phyloP scores from a whole-genome alignment of 2,888 invertebrate species.

The Microlaimidae sp. region DNA sequence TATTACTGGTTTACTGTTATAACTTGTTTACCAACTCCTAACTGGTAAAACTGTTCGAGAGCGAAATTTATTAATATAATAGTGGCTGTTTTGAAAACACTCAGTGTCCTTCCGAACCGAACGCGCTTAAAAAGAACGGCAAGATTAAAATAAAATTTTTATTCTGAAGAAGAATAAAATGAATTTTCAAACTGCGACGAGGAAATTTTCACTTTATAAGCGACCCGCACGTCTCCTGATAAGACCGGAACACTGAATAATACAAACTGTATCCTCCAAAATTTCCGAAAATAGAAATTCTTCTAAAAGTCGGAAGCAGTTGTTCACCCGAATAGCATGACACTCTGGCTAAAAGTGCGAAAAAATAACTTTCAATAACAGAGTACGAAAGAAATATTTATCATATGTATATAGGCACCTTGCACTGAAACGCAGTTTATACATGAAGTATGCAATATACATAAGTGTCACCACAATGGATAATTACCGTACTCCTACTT shows the following conservation, averaged over 20 bases:
- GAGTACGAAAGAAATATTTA: slow-evolving; percentile 11
- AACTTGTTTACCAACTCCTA: too few species aligned
- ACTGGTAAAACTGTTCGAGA: too few species aligned
- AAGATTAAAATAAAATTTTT: neutral
- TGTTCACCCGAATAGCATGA: slow-evolving; percentile 26
- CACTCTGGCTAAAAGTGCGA: slow-evolving; percentile 25
- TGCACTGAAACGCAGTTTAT: too few species aligned
- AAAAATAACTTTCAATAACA: neutral
- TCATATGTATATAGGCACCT: too few species aligned
- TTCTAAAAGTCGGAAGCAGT: slow-evolving; percentile 29
- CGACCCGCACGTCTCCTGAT: slow-evolving; percentile 21
- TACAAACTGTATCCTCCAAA: slow-evolving; percentile 28
- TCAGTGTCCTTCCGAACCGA: too few species aligned
- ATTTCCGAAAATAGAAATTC: slow-evolving; percentile 28
- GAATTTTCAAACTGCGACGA: neutral
- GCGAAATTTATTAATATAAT: too few species aligned
- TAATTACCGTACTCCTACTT: too few species aligned
- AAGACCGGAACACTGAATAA: slow-evolving; percentile 30
- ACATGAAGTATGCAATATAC: too few species aligned
- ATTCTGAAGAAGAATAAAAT: neutral
- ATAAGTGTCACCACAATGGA: too few species aligned
- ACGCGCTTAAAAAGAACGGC: too few species aligned
- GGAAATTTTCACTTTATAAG: slow-evolving; percentile 9
- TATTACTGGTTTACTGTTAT: too few species aligned
- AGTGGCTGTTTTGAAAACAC: too few species aligned